Base-by-base conservation (phyloP, 2,797 vertebrate species). In the Gymnothorax reevesii region DNA sequence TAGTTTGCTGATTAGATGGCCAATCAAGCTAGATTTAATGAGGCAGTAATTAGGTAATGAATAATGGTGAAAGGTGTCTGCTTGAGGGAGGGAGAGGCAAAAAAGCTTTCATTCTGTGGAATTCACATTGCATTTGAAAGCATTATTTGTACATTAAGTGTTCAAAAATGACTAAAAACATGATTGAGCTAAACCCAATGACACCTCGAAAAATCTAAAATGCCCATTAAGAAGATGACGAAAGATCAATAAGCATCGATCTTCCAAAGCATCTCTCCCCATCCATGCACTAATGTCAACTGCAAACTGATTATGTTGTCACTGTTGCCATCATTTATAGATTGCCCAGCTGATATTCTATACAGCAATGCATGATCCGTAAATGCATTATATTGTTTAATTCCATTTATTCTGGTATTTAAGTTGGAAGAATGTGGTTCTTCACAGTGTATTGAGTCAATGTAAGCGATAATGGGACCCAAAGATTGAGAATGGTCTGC, bases 241-340 rank as follows among this genome's bases (percentile, higher is more conserved):
- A 54, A 79, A 22, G 75, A 79, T 79, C 75, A 54, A 79, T 79
- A 54, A 22, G 10, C 75, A 79, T 79, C 49, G 75, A 79, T 79
- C 75, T 79, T 54, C 15, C 22, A 54, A 42, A 79, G 15, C 75
- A 20, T 1, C 6, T 12, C 17, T 27, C 17, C 49, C 9, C 49
- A 0, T 49, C 7, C 15, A 52, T 73, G 13, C 5, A 79, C 49
- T 79, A 42, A 49, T 77, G 75, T 17, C 73, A 77, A 54, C 75
- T 49, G 49, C 49, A 54, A 54, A 54, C 75, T 22, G 75, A 79
- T 79, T 79, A 54, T 54, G 75, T 22, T 79, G 49, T 79, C 75
- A 54, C 49, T 79, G 54, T 52, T 79, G 75, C 27, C 75, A 22
- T 49, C n/a, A n/a, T 52, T 20, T 52, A 49, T 52, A 77, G 42